Percentiles rank a stretch among this genome's conserved stretches.
phyloP scores from a whole-genome alignment of 2,888 invertebrate genomes.

The Himalopsyche japonica region DNA sequence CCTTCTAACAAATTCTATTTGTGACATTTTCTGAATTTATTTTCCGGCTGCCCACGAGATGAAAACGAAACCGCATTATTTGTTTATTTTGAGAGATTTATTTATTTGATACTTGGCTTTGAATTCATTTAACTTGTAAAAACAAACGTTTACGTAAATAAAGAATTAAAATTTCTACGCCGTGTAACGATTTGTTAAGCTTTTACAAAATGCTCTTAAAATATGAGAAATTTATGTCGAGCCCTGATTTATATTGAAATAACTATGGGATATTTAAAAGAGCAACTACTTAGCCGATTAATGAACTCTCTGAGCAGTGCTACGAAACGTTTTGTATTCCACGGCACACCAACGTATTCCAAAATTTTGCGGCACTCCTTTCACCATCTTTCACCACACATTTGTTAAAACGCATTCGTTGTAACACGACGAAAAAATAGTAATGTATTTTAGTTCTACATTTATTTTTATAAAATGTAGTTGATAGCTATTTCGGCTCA shows the following conservation, averaged over 20 bases:
- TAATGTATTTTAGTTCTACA: too few relatives aligned
- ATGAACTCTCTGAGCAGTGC: too few relatives aligned
- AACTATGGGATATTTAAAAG: neutral
- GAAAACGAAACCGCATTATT: neutral
- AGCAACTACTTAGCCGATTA: neutral
- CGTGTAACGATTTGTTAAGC: neutral
- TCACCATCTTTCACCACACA: too few relatives aligned
- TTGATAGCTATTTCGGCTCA: too few relatives aligned
- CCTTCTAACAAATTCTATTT: neutral
- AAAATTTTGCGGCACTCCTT: too few relatives aligned
- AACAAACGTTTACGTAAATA: neutral
- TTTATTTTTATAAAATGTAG: too few relatives aligned
- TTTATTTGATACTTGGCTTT: neutral
- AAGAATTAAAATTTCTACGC: neutral
- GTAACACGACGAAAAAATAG: too few relatives aligned
- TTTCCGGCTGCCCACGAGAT: neutral
- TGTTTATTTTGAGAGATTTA: neutral
- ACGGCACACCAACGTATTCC: too few relatives aligned
- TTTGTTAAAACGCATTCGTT: too few relatives aligned
- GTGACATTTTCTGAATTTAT: neutral
- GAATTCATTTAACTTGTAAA: neutral
- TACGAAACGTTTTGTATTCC: too few relatives aligned
- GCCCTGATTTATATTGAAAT: too few relatives aligned
- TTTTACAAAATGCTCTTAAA: neutral
- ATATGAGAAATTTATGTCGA: neutral